Evolutionary conservation across 2,888 invertebrate species (phyloP), one percentile per base, ranked within the genome.

Genomic region (Athalia rosae): DNA sequence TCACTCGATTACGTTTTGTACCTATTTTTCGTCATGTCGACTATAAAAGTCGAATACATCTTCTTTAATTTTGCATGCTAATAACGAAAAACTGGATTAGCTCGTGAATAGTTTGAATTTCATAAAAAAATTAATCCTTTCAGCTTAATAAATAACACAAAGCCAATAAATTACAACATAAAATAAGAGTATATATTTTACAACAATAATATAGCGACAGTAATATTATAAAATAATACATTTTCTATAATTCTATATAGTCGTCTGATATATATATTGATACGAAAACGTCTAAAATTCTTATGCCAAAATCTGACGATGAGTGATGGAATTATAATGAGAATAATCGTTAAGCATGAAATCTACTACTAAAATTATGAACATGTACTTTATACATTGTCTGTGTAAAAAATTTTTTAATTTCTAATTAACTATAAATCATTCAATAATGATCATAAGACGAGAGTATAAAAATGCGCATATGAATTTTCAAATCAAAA

Each of bases 1-100:
- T 83, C 80, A 83, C 81, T 83, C 83, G 79, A 82, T 85, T 85
- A 86, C 82, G 80, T 79, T 77, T 77, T 64, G 62, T 74, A 74
- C 15, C 48, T 74, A 47, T 8, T 71, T 56, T n/a, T 41, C 11
- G 28, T 15, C 28, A 47, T 11, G 28, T 67, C 11, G 61, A 61
- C 11, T 7, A 3, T n/a, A n/a, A 11, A 43, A 3, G 8, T 50
- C 50, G 7, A 7, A n/a, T 58, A 11, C 50, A 7, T 50, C 50
- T 50, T 3, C 50, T 50, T 61, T 41, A 28, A 9, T 61, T 9
- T 61, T 8, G 41, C n/a, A 11, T 41, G 5, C 5, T 4, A 41
- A 62, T 62, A 58, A 58, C n/a, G n/a, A 6, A 58, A 4, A 58
- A 58, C 6, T n/a, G 43, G 5, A 62, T 45, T n/a, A 28, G 45